Evolutionary conservation across 2,113 vertebrate species (phyloP), one percentile per base, ranked within the genome.

Genomic region (Cepphus grylle): DNA sequence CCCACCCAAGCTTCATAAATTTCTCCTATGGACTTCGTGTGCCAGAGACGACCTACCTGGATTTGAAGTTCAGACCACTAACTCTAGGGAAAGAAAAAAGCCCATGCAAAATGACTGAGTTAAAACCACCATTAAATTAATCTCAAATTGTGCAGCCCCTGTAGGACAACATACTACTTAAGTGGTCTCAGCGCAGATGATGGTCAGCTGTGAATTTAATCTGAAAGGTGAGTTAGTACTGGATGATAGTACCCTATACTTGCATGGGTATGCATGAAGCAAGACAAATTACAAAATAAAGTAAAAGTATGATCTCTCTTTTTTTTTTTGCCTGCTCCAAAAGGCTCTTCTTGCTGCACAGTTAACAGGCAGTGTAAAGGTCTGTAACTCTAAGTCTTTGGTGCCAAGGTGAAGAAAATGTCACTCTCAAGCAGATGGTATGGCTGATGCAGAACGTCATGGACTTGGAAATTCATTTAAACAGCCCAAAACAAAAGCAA

Each of bases 381-480:
- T 62, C 55, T 78, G n/a, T 72, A 76, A 69, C 56, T 90, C 71
- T 65, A 86, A 30, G 76, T 61, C 47, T 83, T 79, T 45, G 20
- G 45, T 96, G 96, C 94, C 93, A 95, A 89, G 62, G 94, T 53
- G 65, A 96, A 79, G 93, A 90, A 97, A 96, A 96, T 96, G 94
- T 93, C 92, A 93, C 52, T 74, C 62, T 85, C 47, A 84, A 58
- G 91, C 91, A 94, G 96, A 94, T 95, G 94, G 80, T 82, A 49
- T 36, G 89, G 70, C 40, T 95, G 59, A 92, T 94, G 73, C 66
- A 95, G 94, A 96, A 95, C 81, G 82, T 93, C 93, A 95, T 4
- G 62, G 73, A 85, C 50, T 81, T 88, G 69, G 78, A 97, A 95
- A 91, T 62, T 81, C 21, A 76, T 91, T 82, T 78, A 81, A 93